Evolutionary conservation across 2,113 vertebrate genomes (phyloP), one percentile per base, ranked within the genome.

Genomic region (Petroica traversi): DNA sequence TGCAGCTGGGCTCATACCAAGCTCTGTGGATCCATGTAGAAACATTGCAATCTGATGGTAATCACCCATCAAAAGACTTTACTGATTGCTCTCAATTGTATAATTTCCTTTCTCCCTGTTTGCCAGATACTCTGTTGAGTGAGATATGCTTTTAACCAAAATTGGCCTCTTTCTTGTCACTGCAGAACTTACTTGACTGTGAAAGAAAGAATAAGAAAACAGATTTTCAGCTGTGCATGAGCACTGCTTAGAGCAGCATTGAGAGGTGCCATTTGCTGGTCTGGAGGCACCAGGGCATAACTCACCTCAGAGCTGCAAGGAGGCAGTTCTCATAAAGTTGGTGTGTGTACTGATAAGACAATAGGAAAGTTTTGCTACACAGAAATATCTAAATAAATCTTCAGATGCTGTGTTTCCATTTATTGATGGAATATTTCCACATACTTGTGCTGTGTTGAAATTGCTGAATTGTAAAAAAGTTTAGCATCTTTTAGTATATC

Each of bases 31-130:
- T 74, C 68, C 64, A 67, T 31, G 68, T 45, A 93, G 89, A 94
- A 89, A 87, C 81, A 89, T 79, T 76, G 36, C 64, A 91, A 51
- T 87, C 74, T 89, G 69, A 81, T 81, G 61, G 57, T 82, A 93
- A 94, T 91, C 88, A 89, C 61, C 61, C 87, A 72, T 89, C 64
- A 59, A 92, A 95, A 82, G 68, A 7, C 55, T 91, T 84, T 91
- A 75, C 64, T 95, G 93, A 89, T 93, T 94, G 51, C 48, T 91
- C 66, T 95, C 19, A 0, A 63, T 89, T 84, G 84, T 74, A 51
- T 89, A 72, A 93, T 93, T 93, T 72, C 31, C 28, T 67, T 92
- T 95, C 55, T 86, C 26, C 59, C 59, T 19, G 12, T 94, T 92
- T 95, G 38, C 51, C 55, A 81, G 20, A 71, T 80, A 91, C 71